These are phyloP conservation scores for Scelioninae gen. 1 DNA, from an alignment of 2,888 invertebrate species.

Conservation along the genomic window DNA sequence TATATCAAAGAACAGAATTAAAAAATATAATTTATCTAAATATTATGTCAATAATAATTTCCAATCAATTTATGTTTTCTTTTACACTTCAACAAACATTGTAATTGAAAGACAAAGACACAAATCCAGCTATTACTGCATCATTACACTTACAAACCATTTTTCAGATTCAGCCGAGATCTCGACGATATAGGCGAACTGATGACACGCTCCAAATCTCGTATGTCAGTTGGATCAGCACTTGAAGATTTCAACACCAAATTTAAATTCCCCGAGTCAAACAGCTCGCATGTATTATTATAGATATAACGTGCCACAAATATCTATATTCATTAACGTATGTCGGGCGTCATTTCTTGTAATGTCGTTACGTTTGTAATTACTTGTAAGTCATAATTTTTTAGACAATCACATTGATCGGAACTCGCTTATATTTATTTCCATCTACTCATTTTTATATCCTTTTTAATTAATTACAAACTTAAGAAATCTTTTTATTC, in stretches of 20 bases:
- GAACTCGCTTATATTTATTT: slow-evolving; percentile 20
- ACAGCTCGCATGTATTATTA: slow-evolving; percentile 79
- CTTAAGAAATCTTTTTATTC: slow-evolving; percentile 17
- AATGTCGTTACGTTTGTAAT: slow-evolving; percentile 45
- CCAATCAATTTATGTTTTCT: not conserved
- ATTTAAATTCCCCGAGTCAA: slow-evolving; percentile 80
- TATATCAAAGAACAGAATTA: no score
- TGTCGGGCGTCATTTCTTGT: slow-evolving; percentile 10
- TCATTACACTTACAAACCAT: slow-evolving; percentile 32
- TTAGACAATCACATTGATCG: slow-evolving; percentile 2
- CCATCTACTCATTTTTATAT: slow-evolving; percentile 17
- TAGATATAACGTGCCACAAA: slow-evolving; percentile 70
- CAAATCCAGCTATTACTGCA: slow-evolving; percentile 21
- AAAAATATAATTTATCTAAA: no score
- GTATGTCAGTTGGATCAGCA: slow-evolving; percentile 81
- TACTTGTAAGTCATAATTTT: slow-evolving; percentile 16
- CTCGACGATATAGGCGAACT: slow-evolving; percentile 85
- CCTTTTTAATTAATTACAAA: slow-evolving; percentile 40
- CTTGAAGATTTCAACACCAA: slow-evolving; percentile 81
- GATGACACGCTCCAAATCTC: slow-evolving; percentile 81
- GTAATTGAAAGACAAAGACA: slow-evolving; percentile 20
- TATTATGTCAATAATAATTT: no score
- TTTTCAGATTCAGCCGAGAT: slow-evolving; percentile 85
- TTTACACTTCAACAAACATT: slow-evolving; percentile 7
- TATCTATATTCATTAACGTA: slow-evolving; percentile 33